Percentiles rank a stretch among this genome's conserved stretches.
Conservation (phyloP, 2,797 vertebrate species). For the Oryzias dopingdopingensis region DNA sequence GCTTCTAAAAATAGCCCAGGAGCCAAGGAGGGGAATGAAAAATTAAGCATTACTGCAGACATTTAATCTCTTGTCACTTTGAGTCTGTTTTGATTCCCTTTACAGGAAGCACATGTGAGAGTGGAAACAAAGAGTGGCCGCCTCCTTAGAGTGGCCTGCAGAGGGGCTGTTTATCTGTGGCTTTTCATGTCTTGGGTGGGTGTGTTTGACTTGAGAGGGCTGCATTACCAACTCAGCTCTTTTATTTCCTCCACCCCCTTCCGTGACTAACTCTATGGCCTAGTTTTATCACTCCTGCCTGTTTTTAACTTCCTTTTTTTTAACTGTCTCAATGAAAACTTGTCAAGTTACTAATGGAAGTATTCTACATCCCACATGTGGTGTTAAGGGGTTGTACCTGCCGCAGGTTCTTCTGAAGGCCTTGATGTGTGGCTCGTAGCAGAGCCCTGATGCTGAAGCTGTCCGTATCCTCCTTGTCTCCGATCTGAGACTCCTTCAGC, state of each 20-base stretch:
- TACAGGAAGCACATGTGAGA: conserved; percentile 15
- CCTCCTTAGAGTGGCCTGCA: conserved; percentile 7
- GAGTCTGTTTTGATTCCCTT: conserved; percentile 30
- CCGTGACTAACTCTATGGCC: conserved; percentile 50
- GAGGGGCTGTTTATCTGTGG: conserved; percentile 5
- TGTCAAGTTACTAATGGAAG: background rate
- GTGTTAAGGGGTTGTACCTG: conserved; percentile 77
- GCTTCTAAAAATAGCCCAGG: conserved; percentile 65
- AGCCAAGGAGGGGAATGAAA: conserved; percentile 61
- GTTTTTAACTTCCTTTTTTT: conserved; percentile 6
- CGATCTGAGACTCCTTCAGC: conserved; percentile 91
- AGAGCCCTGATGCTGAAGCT: conserved; percentile 96
- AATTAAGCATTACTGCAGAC: conserved; percentile 67
- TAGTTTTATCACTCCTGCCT: conserved; percentile 30
- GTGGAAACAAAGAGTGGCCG: conserved; percentile 7
- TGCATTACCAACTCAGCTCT: conserved; percentile 21
- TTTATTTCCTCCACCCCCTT: conserved; percentile 24
- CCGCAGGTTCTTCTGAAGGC: conserved; percentile 88
- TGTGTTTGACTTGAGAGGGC: conserved; percentile 28
- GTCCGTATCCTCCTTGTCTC: conserved; percentile 94
- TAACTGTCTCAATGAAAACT: conserved; percentile 4
- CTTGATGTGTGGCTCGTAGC: conserved; percentile 91
- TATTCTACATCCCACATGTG: conserved; percentile 3
- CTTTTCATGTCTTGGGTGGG: conserved; percentile 10
- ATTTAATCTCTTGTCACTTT: conserved; percentile 49